Conservation (phyloP, 2,113 vertebrate genomes). For the Uria aalge region DNA sequence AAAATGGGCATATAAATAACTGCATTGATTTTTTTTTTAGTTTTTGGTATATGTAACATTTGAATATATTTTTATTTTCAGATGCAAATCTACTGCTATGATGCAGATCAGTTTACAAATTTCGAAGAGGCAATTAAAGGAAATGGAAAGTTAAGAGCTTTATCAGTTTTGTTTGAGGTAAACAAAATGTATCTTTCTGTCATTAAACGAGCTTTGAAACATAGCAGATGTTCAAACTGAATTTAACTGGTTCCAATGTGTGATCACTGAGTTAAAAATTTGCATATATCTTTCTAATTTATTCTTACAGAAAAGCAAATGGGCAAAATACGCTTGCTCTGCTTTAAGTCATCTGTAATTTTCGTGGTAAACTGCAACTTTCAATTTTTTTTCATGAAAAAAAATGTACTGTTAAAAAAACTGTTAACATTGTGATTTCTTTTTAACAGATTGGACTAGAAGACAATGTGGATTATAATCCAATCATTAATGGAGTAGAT, state of each 20-base stretch:
- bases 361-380: background rate
- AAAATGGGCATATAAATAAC: background rate
- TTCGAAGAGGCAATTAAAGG: slow-evolving; percentile 86
- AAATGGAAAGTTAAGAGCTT: slow-evolving; percentile 86
- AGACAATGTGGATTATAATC: slow-evolving; percentile 85
- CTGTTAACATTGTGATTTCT: background rate
- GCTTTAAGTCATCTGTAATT: background rate
- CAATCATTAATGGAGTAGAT: slow-evolving; percentile 85
- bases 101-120: slow-evolving; percentile 79
- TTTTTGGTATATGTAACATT: background rate
- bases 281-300: background rate
- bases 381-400: background rate
- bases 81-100: slow-evolving; percentile 98
- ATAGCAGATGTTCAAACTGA: background rate
- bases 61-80: slow-evolving; percentile 65
- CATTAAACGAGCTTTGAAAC: slow-evolving; percentile 14
- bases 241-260: background rate
- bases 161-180: slow-evolving; percentile 94
- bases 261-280: background rate
- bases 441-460: slow-evolving; percentile 81
- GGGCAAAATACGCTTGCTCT: background rate
- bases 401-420: background rate
- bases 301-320: slow-evolving; percentile 8
- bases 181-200: slow-evolving; percentile 32
- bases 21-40: background rate